Base-by-base conservation (phyloP, 2,888 invertebrate species). In the Agapostemon virescens region DNA sequence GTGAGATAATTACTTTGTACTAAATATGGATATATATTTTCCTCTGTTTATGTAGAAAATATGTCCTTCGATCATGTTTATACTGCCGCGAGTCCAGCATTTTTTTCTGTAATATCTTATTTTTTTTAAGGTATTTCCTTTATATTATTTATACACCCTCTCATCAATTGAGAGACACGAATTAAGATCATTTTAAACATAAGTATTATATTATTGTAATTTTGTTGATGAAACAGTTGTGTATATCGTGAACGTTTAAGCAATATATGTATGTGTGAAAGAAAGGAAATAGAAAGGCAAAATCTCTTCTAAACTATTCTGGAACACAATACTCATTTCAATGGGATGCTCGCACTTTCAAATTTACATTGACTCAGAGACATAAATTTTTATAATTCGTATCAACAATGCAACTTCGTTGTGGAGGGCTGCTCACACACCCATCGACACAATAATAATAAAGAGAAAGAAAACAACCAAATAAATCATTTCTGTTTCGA, bases 241-340 rank as follows among this genome's bases (percentile, higher is more conserved):
- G 49, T 79, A 66, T 58, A 30, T 40, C 42, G 42, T 70, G 38
- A 79, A 81, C 55, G 55, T 61, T 77, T 71, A 58, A 70, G 52
- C 40, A n/a, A 71, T 64, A 55, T 66, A 68, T 70, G 67, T 69
- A 72, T n/a, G 17, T 55, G 36, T 70, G 61, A 71, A 15, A 36
- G 36, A 63, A 76, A 55, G 73, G n/a, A 69, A 70, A 76, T 49
- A 68, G 85, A 85, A 87, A 87, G 85, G 86, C 82, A 87, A 86
- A 83, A 76, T 84, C 81, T 82, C 71, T 73, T 74, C 64, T 42
- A 67, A 69, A 69, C 71, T 69, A 74, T 66, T 79, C 58, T 77
- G 38, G 63, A 70, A 72, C 67, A 73, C 71, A 68, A 73, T 81
- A 76, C 66, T 72, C 81, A 71, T 79, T 80, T 78, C 58, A 23